Evolutionary conservation across 2,113 vertebrate genomes (phyloP), one percentile per base, ranked within the genome.

Genomic region (Carlito syrichta): DNA sequence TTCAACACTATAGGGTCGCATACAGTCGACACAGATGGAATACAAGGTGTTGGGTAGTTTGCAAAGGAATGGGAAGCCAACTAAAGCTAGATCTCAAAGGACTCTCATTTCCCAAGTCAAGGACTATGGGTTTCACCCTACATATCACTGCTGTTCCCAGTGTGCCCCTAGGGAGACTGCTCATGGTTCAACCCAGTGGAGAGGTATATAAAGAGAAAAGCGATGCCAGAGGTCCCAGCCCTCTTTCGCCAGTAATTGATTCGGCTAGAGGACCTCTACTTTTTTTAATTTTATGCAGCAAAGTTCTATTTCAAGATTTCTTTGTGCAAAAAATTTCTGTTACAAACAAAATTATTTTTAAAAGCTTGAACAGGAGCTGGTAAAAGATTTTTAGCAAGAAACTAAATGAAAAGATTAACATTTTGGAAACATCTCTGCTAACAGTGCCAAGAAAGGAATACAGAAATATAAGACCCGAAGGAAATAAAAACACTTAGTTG

Each of bases 351-450:
- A 19, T 48, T 69, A 50, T 74, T 86, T 79, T 74, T 52, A 62
- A 19, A 90, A 76, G 8, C 19, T 93, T 93, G 23, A 83, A 84
- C 38, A 92, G 35, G 38, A 91, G 25, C 20, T 62, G 89, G 32
- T 91, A 83, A 92, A 86, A 86, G 19, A 48, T 63, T 86, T 92
- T 81, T 89, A 71, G n/a, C 23, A 87, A 92, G 40, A 94, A 93
- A 87, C 87, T 62, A 96, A 88, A n/a, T 60, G 73, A 54, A 79
- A 88, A 82, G n/a, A 94, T 81, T 63, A 76, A 11, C 32, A 92
- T 93, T 85, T 93, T 56, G 56, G 40, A 73, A 92, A 73, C 52
- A 38, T 58, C 14, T 83, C 86, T 95, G 43, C 2, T 90, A 96
- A 87, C 32, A 89, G 27, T 76, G 40, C 20, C 79, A 96, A 86